Percentiles rank a stretch among this genome's conserved stretches.
phyloP scores from a whole-genome alignment of 2,113 vertebrate genomes.

The Erpornis zantholeuca region DNA sequence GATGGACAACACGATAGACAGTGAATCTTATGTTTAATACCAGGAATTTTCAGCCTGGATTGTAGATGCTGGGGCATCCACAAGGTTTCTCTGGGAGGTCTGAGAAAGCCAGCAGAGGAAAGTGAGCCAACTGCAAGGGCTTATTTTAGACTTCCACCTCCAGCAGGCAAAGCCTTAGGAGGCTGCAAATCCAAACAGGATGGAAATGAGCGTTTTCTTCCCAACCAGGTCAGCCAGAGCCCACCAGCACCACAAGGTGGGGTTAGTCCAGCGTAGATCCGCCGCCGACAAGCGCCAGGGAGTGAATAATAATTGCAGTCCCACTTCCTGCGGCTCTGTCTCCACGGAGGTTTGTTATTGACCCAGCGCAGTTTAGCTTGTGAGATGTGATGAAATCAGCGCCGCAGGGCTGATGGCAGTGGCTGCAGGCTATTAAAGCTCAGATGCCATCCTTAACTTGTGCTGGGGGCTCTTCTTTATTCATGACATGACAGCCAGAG shows the following conservation, averaged over 20 bases:
- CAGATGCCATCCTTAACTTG: constrained; percentile 26
- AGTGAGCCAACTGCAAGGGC: not conserved
- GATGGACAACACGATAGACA: not conserved
- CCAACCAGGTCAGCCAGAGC: not conserved
- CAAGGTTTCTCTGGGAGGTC: not conserved
- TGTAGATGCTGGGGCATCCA: not conserved
- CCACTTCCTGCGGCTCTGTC: not conserved
- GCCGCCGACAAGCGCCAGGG: not conserved
- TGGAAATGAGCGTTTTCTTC: not conserved
- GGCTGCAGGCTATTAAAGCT: constrained; percentile 59
- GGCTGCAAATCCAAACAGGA: not conserved
- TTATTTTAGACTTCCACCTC: constrained; percentile 15
- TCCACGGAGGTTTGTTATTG: not conserved
- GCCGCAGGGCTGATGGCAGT: constrained; percentile 47
- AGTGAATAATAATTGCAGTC: not conserved
- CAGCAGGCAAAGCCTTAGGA: not conserved
- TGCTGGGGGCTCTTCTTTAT: constrained; percentile 23
- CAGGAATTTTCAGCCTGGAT: not conserved
- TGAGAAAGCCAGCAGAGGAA: not conserved
- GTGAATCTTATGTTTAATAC: not conserved
- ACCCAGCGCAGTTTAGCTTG: constrained; percentile 29
- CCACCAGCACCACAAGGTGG: constrained; percentile 45
- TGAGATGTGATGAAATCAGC: constrained; percentile 42
- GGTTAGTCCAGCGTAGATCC: constrained; percentile 48
- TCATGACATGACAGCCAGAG: constrained; percentile 28